phyloP scores from a whole-genome alignment of 2,888 invertebrate species.

The Galeopsomyia nigrocyanea region DNA sequence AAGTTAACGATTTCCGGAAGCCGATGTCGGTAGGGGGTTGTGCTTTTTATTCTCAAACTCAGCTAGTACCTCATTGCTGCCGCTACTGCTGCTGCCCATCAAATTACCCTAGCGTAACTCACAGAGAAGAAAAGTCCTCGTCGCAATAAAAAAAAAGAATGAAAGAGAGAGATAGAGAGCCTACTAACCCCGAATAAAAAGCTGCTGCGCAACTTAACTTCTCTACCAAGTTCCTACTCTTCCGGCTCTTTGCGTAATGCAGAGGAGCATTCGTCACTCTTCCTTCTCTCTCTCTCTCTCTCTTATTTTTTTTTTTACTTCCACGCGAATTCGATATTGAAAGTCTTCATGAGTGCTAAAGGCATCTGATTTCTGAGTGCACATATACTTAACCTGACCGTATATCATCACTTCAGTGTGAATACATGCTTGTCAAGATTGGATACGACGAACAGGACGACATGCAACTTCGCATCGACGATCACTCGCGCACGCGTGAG shows the following conservation, averaged over 20 bases:
- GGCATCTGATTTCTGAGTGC: conserved; percentile 41
- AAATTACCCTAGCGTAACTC: conserved; percentile 38
- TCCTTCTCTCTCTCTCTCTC: not conserved
- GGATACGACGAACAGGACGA: too few species aligned
- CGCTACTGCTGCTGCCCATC: conserved; percentile 21
- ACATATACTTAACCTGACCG: conserved; percentile 16
- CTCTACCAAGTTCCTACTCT: too few species aligned
- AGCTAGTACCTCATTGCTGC: conserved; percentile 5
- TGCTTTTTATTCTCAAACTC: conserved; percentile 7
- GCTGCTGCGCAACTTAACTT: not conserved
- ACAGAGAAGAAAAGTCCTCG: conserved; percentile 18
- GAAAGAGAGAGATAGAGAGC: conserved; percentile 5
- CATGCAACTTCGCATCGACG: not conserved
- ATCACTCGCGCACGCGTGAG: conserved; percentile 5
- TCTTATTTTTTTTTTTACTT: not conserved
- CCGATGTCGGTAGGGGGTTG: conserved; percentile 1
- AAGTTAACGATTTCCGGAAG: conserved; percentile 40
- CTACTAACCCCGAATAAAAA: conserved; percentile 36
- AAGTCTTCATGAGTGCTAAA: conserved; percentile 45
- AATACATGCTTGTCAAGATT: too few species aligned
- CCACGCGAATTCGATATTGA: conserved; percentile 51
- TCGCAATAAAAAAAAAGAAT: conserved; percentile 28
- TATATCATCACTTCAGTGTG: too few species aligned
- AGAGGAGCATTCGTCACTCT: not conserved
- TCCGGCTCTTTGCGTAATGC: too few species aligned